Evolutionary conservation across 1,140 invertebrate genomes (phyloP), one percentile per base, ranked within the genome.

Genomic region (Drosophila sp.): DNA sequence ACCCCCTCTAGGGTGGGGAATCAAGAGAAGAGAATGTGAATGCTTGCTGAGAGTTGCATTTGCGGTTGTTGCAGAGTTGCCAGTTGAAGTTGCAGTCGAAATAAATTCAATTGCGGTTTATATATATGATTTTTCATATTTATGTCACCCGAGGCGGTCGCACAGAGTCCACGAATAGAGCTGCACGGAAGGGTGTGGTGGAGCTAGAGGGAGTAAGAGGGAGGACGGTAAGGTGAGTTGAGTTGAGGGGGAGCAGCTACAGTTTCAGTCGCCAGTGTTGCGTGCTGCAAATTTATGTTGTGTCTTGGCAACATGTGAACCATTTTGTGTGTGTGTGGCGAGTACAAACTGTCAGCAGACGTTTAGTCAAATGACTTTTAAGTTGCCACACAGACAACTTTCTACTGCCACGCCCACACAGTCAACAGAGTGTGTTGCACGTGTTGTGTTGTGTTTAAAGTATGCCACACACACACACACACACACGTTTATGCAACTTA

Each of bases 41-140:
- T 50, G 8, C 9, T 16, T 16, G 14, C 27, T 34, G 29, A 48
- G 38, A 27, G 51, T 53, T 72, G 63, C 67, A 56, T 70, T 87
- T 87, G 79, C 72, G 81, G 81, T 87, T 64, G 48, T 38, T 46
- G 63, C 50, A 61, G 54, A 67, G 56, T 62, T 46, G 62, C 70
- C 8, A 36, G 48, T 50, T 77, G 76, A 11, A 36, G 48, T 50
- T 77, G 76, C 83, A 89, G 67, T 78, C 71, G 82, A 82, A 82
- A 81, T 77, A 83, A 83, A 87, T 87, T 87, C 83, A 89, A 89
- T 87, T 87, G 83, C 83, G 83, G 80, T 89, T 83, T 89, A 87
- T 89, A 87, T 89, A 87, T 83, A 87, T 80, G 83, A 80, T 87
- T 87, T 83, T 79, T 72, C 81, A 64, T 74, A 83, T 79, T 79